phyloP scores from a whole-genome alignment of 2,797 vertebrate genomes.

The Melanotaenia trifasciata region DNA sequence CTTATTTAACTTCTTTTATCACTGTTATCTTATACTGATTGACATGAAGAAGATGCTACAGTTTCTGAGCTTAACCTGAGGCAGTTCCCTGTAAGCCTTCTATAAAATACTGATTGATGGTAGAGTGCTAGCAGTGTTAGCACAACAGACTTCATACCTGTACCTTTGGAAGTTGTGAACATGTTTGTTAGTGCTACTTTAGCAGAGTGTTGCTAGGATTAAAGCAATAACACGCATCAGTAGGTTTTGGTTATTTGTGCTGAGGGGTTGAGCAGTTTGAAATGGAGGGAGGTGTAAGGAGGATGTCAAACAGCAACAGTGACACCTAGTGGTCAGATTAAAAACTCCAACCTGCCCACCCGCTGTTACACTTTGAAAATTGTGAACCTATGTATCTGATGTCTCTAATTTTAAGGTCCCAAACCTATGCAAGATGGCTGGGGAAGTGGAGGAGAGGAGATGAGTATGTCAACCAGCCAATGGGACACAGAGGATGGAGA shows the following conservation, averaged over 20 bases:
- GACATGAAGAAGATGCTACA: neutral
- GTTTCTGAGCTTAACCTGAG: neutral
- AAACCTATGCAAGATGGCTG: constrained; percentile 99
- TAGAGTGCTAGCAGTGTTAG: neutral
- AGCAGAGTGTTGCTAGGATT: constrained; percentile 44
- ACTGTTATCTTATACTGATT: neutral
- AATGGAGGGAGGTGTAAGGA: constrained; percentile 6
- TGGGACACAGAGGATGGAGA: constrained; percentile 97
- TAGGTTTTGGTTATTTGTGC: constrained; percentile 52
- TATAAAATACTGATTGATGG: neutral
- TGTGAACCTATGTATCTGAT: neutral
- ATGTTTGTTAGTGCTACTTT: constrained; percentile 38
- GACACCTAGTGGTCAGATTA: constrained; percentile 74
- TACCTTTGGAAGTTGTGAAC: constrained; percentile 36
- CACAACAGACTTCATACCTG: constrained; percentile 20
- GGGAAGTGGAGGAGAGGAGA: constrained; percentile 93
- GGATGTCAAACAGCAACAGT: constrained; percentile 65
- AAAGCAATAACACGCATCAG: constrained; percentile 62
- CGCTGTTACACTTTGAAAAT: neutral
- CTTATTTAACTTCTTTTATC: neutral
- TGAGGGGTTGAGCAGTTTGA: constrained; percentile 35
- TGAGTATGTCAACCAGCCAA: constrained; percentile 87
- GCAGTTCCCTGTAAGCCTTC: neutral
- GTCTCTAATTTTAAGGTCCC: constrained; percentile 82
- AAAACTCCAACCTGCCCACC: constrained; percentile 17